Percentiles rank a stretch among this genome's conserved stretches.
Evolutionary conservation across 1,140 invertebrate genomes (phyloP).

Genomic region (Rhopalosiphum padi): DNA sequence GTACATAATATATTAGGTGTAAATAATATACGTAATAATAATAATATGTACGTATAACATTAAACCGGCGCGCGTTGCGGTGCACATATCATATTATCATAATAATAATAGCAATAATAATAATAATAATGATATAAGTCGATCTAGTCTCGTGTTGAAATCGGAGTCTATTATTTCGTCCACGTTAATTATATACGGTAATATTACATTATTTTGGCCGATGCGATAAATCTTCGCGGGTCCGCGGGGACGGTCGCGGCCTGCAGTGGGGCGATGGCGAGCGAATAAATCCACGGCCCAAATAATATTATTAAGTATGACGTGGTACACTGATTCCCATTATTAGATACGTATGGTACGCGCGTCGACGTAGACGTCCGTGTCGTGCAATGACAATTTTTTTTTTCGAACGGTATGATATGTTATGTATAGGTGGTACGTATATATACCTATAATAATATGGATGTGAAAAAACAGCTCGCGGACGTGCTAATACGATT

Average conservation of each 20-base stretch:
- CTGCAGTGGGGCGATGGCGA: neutral
- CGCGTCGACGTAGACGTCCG: no score
- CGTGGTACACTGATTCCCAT: no score
- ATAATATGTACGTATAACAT: neutral
- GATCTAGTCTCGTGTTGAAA: neutral
- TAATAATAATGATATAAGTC: neutral
- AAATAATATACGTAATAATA: neutral
- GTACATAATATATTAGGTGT: slow-evolving; percentile 6
- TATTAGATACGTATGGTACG: no score
- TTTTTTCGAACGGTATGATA: neutral
- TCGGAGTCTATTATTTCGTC: neutral
- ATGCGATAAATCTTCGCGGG: neutral
- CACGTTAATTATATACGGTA: neutral
- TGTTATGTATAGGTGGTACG: no score
- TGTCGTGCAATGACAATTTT: neutral
- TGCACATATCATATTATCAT: neutral
- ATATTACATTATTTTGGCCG: neutral
- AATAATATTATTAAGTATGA: neutral
- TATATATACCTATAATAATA: no score
- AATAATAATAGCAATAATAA: neutral
- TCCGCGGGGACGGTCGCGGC: neutral
- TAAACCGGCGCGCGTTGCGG: neutral
- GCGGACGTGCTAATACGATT: neutral
- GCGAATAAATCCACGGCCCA: neutral
- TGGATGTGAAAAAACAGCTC: neutral